Conservation (phyloP, 2,797 vertebrate genomes). For the Bucorvus abyssinicus region DNA sequence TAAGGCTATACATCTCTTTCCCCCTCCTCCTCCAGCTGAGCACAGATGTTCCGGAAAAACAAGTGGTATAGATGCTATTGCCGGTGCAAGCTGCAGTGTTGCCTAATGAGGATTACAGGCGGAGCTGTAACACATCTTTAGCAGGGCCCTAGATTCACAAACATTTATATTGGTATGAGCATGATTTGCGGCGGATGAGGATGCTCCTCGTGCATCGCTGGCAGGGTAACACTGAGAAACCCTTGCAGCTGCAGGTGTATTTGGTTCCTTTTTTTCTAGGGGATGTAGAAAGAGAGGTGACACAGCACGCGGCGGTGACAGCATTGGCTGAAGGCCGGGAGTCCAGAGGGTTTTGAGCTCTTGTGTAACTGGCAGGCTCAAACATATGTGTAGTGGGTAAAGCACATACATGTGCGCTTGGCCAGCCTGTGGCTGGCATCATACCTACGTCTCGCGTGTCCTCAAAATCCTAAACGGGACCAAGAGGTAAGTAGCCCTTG, state of each 20-base stretch:
- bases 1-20: fast-evolving
- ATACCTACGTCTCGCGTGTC: neutral
- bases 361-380: neutral
- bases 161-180: neutral
- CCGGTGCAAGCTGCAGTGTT: neutral
- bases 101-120: neutral
- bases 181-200: neutral
- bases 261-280: neutral
- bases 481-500: neutral
- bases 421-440: neutral
- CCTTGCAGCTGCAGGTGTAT: neutral
- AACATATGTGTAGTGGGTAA: neutral
- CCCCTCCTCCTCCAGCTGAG: neutral
- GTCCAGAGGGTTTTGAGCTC: neutral
- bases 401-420: neutral
- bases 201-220: neutral
- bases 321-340: neutral
- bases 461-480: neutral
- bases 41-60: neutral
- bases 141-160: neutral
- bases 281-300: neutral
- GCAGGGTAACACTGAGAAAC: neutral
- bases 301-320: fast-evolving
- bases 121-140: neutral
- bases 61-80: neutral